Conservation (phyloP, 1,140 invertebrate species). For the Caenorhabditis remanei region DNA sequence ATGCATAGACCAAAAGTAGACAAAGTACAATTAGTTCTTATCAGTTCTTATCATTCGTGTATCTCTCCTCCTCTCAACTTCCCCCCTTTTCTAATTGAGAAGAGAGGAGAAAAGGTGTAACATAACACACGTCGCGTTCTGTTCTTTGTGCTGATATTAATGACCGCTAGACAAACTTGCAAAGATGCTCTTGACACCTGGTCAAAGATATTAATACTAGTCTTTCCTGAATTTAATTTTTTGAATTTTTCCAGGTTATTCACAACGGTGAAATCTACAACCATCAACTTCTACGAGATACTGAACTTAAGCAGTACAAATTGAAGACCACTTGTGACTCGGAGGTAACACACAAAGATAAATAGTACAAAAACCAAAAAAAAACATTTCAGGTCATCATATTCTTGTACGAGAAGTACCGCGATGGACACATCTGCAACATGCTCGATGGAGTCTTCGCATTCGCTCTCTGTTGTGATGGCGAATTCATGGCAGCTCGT, state of each 20-base stretch:
- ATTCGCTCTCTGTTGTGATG: slow-evolving; percentile 74
- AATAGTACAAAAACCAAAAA: too few species aligned
- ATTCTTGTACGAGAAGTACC: slow-evolving; percentile 73
- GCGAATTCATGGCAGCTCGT: slow-evolving; percentile 75
- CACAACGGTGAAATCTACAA: slow-evolving; percentile 78
- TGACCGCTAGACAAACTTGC: slow-evolving; percentile 20
- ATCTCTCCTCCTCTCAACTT: neutral
- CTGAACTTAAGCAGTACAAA: slow-evolving; percentile 64
- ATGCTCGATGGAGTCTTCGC: slow-evolving; percentile 75
- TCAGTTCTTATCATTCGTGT: slow-evolving; percentile 6
- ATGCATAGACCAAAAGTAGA: neutral
- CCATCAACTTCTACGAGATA: slow-evolving; percentile 67
- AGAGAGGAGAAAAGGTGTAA: neutral
- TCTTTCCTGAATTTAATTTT: neutral
- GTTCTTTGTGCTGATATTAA: slow-evolving; percentile 53
- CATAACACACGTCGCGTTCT: slow-evolving; percentile 40
- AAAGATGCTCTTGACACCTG: neutral
- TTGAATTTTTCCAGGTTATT: slow-evolving; percentile 70
- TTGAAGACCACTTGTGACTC: slow-evolving; percentile 73
- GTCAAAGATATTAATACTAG: neutral
- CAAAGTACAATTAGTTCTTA: slow-evolving; percentile 45
- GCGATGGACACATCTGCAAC: slow-evolving; percentile 70
- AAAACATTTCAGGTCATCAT: slow-evolving; percentile 66
- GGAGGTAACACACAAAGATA: slow-evolving; percentile 17
- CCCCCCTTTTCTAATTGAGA: neutral